These are phyloP conservation scores for Noctuana brunneofusca DNA, from an alignment of 2,888 invertebrate species.

Conservation along the genomic window DNA sequence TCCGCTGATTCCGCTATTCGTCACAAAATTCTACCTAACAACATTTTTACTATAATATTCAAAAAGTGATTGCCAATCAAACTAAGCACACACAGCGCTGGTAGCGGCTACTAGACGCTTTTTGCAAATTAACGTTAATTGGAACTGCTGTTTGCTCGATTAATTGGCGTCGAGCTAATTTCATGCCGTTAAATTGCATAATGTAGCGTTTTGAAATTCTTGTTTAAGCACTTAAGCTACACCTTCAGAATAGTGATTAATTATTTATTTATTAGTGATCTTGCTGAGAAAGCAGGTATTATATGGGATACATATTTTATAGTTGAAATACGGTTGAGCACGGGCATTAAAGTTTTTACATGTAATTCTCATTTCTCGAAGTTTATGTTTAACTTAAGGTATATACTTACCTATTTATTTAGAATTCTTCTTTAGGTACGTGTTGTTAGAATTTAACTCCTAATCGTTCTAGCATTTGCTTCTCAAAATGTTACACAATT, in stretches of 20 bases:
- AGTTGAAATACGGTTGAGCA: too few species aligned
- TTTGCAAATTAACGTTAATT: slow-evolving; percentile 18
- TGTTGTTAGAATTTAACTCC: too few species aligned
- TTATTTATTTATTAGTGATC: too few species aligned
- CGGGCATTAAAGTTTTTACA: too few species aligned
- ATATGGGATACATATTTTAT: too few species aligned
- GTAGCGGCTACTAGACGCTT: neutral
- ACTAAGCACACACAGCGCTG: neutral
- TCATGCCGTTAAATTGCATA: slow-evolving; percentile 4
- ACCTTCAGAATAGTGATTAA: too few species aligned
- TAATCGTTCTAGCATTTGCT: too few species aligned
- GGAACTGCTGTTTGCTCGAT: slow-evolving; percentile 12
- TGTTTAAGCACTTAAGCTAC: neutral
- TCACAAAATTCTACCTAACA: neutral
- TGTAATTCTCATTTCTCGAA: too few species aligned
- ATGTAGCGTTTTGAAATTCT: slow-evolving; percentile 6
- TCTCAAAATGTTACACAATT: neutral
- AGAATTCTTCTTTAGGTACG: too few species aligned
- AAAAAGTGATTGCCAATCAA: neutral
- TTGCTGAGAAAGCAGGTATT: too few species aligned
- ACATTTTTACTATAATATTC: neutral
- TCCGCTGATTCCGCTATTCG: neutral
- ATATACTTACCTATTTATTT: too few species aligned
- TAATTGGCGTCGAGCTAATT: slow-evolving; percentile 3
- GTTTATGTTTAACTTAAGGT: too few species aligned